Percentiles rank a stretch among this genome's conserved stretches.
These are phyloP conservation scores for Ptychodera flava DNA, from an alignment of 35 echinoderm and acorn worm species.

Conservation along the genomic window DNA sequence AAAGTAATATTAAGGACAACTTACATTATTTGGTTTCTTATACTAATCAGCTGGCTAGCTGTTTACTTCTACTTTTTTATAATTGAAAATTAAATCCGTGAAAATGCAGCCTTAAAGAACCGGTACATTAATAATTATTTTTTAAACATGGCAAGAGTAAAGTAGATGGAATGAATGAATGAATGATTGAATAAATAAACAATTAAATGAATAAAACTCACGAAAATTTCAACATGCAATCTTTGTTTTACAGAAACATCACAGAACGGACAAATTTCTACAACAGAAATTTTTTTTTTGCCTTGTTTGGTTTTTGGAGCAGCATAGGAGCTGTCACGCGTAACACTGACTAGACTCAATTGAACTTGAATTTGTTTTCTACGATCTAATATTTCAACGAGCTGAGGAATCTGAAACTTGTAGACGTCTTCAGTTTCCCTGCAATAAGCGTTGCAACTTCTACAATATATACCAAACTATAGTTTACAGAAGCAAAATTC, in stretches of 20 bases:
- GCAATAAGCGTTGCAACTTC: too few relatives aligned
- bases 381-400: too few relatives aligned
- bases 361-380: too few relatives aligned
- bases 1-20: too few relatives aligned
- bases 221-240: not conserved
- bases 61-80: not conserved
- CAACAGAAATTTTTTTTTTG: not conserved
- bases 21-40: too few relatives aligned
- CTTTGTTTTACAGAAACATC: not conserved
- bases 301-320: not conserved
- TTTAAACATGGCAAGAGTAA: not conserved
- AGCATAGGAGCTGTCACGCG: too few relatives aligned
- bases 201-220: constrained; percentile 3
- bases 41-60: not conserved
- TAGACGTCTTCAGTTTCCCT: too few relatives aligned
- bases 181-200: too few relatives aligned
- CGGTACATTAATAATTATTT: not conserved
- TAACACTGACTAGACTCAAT: too few relatives aligned
- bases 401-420: too few relatives aligned
- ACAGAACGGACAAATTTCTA: not conserved
- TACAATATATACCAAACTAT: not conserved
- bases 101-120: not conserved
- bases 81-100: not conserved
- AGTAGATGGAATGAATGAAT: not conserved
- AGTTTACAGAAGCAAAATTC: constrained; percentile 1